Evolutionary conservation across 2,888 invertebrate species (phyloP).

Genomic region (Heteropelma amictum): DNA sequence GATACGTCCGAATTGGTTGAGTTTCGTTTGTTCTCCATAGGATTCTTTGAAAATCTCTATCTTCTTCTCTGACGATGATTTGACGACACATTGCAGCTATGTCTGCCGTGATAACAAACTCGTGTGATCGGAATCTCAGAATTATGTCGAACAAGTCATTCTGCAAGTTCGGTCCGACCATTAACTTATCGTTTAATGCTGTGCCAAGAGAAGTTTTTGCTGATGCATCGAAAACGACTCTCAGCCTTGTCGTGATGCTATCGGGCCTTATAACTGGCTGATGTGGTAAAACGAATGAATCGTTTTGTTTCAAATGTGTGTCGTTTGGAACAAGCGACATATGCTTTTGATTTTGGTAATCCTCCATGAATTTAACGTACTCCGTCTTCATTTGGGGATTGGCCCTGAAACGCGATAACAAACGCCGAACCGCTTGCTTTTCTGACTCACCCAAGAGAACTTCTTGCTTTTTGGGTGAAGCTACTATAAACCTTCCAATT

Average conservation of each 20-base stretch:
- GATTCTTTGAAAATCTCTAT: slow-evolving; percentile 25
- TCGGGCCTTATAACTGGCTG: slow-evolving; percentile 33
- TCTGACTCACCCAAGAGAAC: slow-evolving; percentile 55
- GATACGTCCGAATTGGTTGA: background rate
- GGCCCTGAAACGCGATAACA: slow-evolving; percentile 32
- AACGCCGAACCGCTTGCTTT: slow-evolving; percentile 47
- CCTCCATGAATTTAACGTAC: slow-evolving; percentile 57
- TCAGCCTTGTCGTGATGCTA: slow-evolving; percentile 22
- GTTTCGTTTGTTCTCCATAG: slow-evolving; percentile 10
- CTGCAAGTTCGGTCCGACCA: slow-evolving; percentile 36
- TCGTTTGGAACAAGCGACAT: slow-evolving; percentile 47
- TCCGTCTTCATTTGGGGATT: slow-evolving; percentile 34
- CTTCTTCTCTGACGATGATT: slow-evolving; percentile 13
- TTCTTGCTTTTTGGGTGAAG: slow-evolving; percentile 38
- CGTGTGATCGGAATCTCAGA: slow-evolving; percentile 25
- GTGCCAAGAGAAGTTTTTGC: slow-evolving; percentile 10
- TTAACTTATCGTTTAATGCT: slow-evolving; percentile 34
- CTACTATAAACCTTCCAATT: slow-evolving; percentile 51
- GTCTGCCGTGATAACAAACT: slow-evolving; percentile 40
- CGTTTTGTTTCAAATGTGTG: background rate
- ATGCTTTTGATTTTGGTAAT: slow-evolving; percentile 57
- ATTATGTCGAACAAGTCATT: slow-evolving; percentile 10
- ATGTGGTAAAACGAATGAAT: slow-evolving; percentile 25
- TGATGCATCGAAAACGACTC: slow-evolving; percentile 11
- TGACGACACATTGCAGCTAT: slow-evolving; percentile 35